Evolutionary conservation across 2,888 invertebrate genomes (phyloP).

Genomic region (Neoitamus cyanurus): DNA sequence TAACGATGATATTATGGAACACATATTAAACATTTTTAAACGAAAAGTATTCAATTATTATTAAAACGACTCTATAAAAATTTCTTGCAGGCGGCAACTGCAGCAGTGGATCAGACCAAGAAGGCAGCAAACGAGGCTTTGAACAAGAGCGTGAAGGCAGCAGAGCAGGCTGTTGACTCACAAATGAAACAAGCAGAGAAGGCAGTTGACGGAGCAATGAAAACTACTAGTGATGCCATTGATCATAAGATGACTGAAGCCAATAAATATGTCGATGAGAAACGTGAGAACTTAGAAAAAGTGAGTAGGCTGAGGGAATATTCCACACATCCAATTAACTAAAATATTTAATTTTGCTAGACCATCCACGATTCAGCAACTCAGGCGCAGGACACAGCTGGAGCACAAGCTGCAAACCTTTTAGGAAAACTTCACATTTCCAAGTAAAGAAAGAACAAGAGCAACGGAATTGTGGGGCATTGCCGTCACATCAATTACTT

Average conservation of each 20-base stretch:
- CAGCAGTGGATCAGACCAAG: slow-evolving; percentile 67
- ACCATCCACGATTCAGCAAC: slow-evolving; percentile 61
- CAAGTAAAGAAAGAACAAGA: slow-evolving; percentile 53
- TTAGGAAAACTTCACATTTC: slow-evolving; percentile 64
- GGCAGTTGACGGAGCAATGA: slow-evolving; percentile 70
- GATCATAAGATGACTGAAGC: slow-evolving; percentile 74
- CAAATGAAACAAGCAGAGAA: slow-evolving; percentile 68
- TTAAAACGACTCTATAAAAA: neutral
- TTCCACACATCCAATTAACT: neutral
- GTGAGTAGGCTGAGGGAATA: slow-evolving; percentile 49
- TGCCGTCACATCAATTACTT: slow-evolving; percentile 15
- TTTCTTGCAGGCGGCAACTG: slow-evolving; percentile 61
- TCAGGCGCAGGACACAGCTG: slow-evolving; percentile 62
- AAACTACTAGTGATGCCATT: slow-evolving; percentile 70
- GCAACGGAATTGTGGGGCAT: neutral
- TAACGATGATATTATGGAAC: neutral
- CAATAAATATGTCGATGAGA: slow-evolving; percentile 72
- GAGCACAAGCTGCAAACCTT: slow-evolving; percentile 62
- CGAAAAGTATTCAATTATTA: no score
- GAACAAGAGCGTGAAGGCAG: slow-evolving; percentile 67
- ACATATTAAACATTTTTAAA: no score
- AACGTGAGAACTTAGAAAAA: slow-evolving; percentile 67
- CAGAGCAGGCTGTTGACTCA: slow-evolving; percentile 66
- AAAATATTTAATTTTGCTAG: slow-evolving; percentile 53
- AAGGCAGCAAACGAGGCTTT: slow-evolving; percentile 67